Conservation (phyloP, 2,113 vertebrate genomes). For the Sorex araneus region DNA sequence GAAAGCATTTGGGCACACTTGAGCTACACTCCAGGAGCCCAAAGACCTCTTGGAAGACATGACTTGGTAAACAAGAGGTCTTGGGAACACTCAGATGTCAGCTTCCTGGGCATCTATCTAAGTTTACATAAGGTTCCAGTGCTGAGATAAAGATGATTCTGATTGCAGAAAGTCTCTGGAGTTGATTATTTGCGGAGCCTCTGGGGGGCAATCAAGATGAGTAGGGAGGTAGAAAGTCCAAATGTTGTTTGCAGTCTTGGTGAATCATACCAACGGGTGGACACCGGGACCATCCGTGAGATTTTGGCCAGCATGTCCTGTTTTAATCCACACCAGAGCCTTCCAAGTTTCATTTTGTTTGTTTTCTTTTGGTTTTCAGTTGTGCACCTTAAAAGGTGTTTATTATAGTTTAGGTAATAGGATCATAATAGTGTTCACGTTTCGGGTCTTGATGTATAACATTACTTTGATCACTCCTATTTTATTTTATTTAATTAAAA, state of each 20-base stretch:
- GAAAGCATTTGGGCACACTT: not conserved
- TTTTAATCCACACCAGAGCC: not conserved
- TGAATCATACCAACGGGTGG: not conserved
- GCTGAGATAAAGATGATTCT: too few species aligned
- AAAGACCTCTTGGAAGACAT: slow-evolving; percentile 12
- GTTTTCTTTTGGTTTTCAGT: too few species aligned
- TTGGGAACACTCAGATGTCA: not conserved
- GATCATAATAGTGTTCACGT: too few species aligned
- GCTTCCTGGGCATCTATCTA: slow-evolving; percentile 1
- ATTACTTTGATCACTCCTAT: too few species aligned
- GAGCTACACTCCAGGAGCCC: not conserved
- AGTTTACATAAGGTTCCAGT: slow-evolving; percentile 35
- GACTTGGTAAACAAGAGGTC: slow-evolving; percentile 33
- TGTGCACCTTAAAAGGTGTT: too few species aligned
- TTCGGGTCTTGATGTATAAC: too few species aligned
- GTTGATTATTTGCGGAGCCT: slow-evolving; percentile 28
- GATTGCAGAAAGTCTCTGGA: too few species aligned
- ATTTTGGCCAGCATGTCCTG: not conserved
- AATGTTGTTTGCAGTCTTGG: not conserved
- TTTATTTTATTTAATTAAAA: too few species aligned
- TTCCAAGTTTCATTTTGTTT: not conserved
- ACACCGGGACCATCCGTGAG: not conserved
- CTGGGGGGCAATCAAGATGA: not conserved
- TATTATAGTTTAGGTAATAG: too few species aligned
- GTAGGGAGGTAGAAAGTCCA: not conserved